Evolutionary conservation across 2,888 invertebrate species (phyloP).

Genomic region (Podabrus alpinus): DNA sequence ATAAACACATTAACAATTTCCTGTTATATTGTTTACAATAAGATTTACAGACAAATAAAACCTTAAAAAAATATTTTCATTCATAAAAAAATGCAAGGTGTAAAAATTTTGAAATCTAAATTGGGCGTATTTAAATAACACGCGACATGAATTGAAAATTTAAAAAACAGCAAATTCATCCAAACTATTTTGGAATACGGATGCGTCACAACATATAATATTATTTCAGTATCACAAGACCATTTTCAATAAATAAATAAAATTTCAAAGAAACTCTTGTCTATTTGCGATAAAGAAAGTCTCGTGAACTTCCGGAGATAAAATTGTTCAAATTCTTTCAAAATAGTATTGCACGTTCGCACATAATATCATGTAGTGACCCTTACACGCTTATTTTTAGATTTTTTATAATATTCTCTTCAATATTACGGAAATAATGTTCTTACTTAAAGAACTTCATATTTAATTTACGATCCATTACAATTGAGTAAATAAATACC

Average conservation of each 20-base stretch:
- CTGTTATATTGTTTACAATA: conserved; percentile 1
- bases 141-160: neutral
- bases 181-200: conserved; percentile 18
- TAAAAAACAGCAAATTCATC: neutral
- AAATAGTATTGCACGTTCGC: neutral
- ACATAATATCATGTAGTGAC: neutral
- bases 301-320: neutral
- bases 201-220: conserved; percentile 12
- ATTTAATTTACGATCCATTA: neutral
- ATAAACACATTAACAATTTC: neutral
- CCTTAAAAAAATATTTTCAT: neutral
- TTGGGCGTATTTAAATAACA: neutral
- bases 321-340: neutral
- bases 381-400: neutral
- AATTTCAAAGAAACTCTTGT: conserved; percentile 23
- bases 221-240: conserved; percentile 18
- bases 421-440: neutral
- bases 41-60: conserved; percentile 1
- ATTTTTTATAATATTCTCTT: neutral
- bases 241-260: conserved; percentile 10
- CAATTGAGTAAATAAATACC: neutral
- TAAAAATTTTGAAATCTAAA: conserved; percentile 11
- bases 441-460: neutral
- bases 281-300: neutral
- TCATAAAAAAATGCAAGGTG: neutral